These are phyloP conservation scores for Harpalus rufipes DNA, from an alignment of 2,888 invertebrate species.

Conservation along the genomic window DNA sequence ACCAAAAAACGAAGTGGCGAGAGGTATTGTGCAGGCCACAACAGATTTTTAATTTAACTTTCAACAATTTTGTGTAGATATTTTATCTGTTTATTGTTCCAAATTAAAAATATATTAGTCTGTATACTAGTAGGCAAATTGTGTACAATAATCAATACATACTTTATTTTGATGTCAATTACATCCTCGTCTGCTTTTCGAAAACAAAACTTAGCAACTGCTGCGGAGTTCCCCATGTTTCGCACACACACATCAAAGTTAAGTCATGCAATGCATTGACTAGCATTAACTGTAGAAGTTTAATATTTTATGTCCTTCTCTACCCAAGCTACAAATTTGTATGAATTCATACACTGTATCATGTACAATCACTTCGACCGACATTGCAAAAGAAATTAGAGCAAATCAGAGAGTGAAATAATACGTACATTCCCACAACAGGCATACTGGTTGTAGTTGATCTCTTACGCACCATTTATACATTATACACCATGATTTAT, in stretches of 20 bases:
- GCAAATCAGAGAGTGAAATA: conserved; percentile 60
- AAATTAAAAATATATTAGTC: not conserved
- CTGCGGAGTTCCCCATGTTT: conserved; percentile 68
- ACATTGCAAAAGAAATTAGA: conserved; percentile 54
- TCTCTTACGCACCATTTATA: not conserved
- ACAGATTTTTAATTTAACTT: no score
- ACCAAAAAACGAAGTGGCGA: no score
- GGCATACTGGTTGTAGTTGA: conserved; percentile 26
- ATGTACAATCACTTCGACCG: conserved; percentile 59
- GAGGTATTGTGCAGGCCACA: no score
- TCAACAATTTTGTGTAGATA: no score
- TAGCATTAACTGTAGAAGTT: conserved; percentile 27
- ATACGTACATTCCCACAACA: not conserved
- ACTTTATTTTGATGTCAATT: conserved; percentile 44
- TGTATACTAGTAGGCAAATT: not conserved
- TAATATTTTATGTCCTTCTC: conserved; percentile 49
- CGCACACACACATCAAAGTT: conserved; percentile 33
- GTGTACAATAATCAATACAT: conserved; percentile 15
- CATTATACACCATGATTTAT: not conserved
- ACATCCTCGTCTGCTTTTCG: conserved; percentile 63
- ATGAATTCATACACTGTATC: conserved; percentile 45
- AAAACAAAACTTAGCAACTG: conserved; percentile 68
- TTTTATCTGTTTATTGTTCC: conserved; percentile 1
- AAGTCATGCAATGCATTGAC: conserved; percentile 43
- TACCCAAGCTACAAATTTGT: conserved; percentile 48